phyloP scores from a whole-genome alignment of 2,113 vertebrate genomes.

The Xiphorhynchus elegans region DNA sequence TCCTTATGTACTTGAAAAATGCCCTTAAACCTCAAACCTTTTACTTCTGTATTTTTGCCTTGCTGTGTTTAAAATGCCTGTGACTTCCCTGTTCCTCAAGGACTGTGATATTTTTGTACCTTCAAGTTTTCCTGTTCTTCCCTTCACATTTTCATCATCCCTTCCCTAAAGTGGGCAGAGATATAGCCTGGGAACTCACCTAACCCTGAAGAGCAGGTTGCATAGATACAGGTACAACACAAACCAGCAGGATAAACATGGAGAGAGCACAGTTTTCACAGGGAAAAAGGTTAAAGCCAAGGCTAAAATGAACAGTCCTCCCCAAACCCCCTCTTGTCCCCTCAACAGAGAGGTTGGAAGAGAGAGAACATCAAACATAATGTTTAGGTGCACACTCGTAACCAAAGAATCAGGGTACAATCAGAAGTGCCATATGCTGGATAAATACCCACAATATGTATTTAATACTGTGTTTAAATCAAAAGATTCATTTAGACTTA shows the following conservation, averaged over 20 bases:
- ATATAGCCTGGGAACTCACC: not conserved
- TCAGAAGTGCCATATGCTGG: not conserved
- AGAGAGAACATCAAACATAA: not conserved
- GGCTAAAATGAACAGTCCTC: not conserved
- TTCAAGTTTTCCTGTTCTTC: not conserved
- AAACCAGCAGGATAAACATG: not conserved
- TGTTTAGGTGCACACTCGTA: not conserved
- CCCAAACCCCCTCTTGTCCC: not conserved
- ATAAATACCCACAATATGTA: not conserved
- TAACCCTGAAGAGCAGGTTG: not conserved
- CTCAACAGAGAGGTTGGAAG: not conserved
- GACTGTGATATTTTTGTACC: not conserved
- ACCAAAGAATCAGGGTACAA: not conserved
- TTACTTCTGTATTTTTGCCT: not conserved
- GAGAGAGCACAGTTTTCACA: not conserved
- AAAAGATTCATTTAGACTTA: not conserved
- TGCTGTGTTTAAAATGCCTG: not conserved
- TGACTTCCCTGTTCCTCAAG: not conserved
- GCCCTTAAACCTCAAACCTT: not conserved
- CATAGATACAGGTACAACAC: not conserved
- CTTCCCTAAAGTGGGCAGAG: not conserved
- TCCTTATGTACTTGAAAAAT: slow-evolving; percentile 1
- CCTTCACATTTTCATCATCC: not conserved
- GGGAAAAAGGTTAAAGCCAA: not conserved
- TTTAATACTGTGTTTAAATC: not conserved